Base-by-base conservation (phyloP, 2,113 vertebrate genomes). In the Chaetodon trifascialis region DNA sequence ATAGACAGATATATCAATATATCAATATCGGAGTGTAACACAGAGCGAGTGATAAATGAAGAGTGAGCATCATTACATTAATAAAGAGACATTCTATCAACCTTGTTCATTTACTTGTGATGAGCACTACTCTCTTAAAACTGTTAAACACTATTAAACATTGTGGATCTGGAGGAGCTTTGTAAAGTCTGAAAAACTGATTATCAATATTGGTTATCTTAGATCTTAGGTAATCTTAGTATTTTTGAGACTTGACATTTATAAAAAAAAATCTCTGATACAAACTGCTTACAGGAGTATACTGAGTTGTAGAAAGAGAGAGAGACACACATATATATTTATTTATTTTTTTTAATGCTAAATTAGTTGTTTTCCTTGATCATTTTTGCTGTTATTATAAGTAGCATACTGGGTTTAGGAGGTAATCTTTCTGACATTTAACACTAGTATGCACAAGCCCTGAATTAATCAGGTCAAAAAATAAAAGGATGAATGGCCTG, bases 391-490 rank as follows among this genome's bases (percentile, higher is more conserved):
- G 23, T 11, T n/a, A 1, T 11, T 23, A 54, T 5, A 23, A 2
- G 12, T 7, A 14, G 7, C 11, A 56, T 25, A n/a, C 11, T 42
- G 40, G 12, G n/a, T 51, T 62, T 49, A 19, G 16, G 62, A 30
- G 40, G 19, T 44, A 25, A 62, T 46, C 65, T 55, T 36, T 38
- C 59, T 36, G 38, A 55, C 30, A 11, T 63, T 69, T 36, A 30
- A 56, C 46, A 49, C n/a, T 40, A 15, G 56, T 17, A 40, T 63
- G 23, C 40, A 64, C 30, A 0, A 75, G 17, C 38, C 23, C n/a
- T 63, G 14, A 76, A 74, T 59, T 17, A 68, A 69, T 25, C 52
- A 79, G 44, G 40, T 63, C 17, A 65, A 40, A 25, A 72, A 36
- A 21, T 2, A 23, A 56, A 63, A 66, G 38, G 68, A 73, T 40